Conservation (phyloP, 1,140 invertebrate genomes). For the Meteorus sp. region DNA sequence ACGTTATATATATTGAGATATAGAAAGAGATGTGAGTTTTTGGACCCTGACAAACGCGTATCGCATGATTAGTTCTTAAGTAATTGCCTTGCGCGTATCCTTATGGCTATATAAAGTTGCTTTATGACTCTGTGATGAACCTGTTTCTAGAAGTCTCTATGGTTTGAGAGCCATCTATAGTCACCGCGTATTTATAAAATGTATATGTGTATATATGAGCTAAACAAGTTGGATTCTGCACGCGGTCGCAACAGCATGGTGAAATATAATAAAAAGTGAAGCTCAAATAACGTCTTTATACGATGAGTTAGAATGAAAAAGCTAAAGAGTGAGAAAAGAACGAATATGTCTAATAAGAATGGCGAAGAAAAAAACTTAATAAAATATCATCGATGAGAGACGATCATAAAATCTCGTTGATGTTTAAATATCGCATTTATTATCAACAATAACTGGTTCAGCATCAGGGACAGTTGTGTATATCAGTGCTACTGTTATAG, state of each 20-base stretch:
- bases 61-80: constrained; percentile 55
- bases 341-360: background rate
- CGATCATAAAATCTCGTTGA: too few species aligned
- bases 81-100: constrained; percentile 48
- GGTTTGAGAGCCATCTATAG: too few species aligned
- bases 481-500: too few species aligned
- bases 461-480: too few species aligned
- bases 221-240: too few species aligned
- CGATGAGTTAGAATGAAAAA: background rate
- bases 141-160: constrained; percentile 33
- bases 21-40: constrained; percentile 8
- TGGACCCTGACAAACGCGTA: constrained; percentile 32
- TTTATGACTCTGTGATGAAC: constrained; percentile 56
- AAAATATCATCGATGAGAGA: background rate
- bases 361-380: background rate
- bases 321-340: background rate
- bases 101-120: constrained; percentile 46
- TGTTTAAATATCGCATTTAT: too few species aligned
- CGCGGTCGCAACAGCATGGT: too few species aligned
- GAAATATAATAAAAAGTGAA: background rate
- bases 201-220: too few species aligned
- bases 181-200: background rate
- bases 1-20: background rate
- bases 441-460: too few species aligned
- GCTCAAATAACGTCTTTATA: background rate